Percentiles rank a stretch among this genome's conserved stretches.
Evolutionary conservation across 2,888 invertebrate species (phyloP).

Genomic region (Lithosia quadra): DNA sequence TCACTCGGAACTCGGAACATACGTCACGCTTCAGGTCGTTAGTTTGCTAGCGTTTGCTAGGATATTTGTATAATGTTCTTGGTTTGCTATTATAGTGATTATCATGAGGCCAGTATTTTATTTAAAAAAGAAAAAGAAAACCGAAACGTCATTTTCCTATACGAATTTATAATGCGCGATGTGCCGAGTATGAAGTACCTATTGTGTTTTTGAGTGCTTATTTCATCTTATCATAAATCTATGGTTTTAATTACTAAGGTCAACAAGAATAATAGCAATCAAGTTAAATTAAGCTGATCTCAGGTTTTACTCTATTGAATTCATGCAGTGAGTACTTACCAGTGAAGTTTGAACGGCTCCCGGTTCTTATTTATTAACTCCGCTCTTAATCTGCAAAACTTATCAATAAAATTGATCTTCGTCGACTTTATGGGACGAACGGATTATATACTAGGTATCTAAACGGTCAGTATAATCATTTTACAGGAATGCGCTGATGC

Average conservation of each 20-base stretch:
- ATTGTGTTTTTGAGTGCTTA: background rate
- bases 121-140: background rate
- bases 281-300: background rate
- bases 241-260: background rate
- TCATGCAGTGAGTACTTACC: background rate
- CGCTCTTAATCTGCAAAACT: background rate
- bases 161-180: background rate
- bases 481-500: constrained; percentile 73
- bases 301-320: constrained; percentile 15
- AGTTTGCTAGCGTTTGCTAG: too few relatives aligned
- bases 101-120: background rate
- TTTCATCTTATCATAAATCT: constrained; percentile 1
- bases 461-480: constrained; percentile 47
- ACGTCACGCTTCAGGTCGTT: constrained; percentile 4
- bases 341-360: background rate
- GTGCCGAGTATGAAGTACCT: background rate
- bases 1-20: background rate
- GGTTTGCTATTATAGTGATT: too few relatives aligned
- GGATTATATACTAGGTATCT: background rate
- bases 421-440: background rate
- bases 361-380: background rate
- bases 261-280: background rate
- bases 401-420: background rate
- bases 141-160: background rate
- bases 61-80: too few relatives aligned